Conservation (phyloP, 1,140 invertebrate genomes). For the Argopecten irradians region DNA sequence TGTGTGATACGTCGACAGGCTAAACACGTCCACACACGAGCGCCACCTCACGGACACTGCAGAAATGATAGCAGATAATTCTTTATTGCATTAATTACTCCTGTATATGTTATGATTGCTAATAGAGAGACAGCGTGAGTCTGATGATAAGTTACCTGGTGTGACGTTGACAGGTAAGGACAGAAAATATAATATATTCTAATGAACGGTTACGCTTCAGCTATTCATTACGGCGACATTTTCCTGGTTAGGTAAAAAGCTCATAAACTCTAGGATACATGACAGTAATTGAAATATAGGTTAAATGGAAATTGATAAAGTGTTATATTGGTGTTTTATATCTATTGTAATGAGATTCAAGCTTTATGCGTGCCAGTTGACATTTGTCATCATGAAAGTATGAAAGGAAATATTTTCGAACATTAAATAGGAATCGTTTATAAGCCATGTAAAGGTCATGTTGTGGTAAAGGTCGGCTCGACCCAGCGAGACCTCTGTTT, state of each 20-base stretch:
- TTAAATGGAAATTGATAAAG: neutral
- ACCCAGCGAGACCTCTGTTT: neutral
- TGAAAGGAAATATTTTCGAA: neutral
- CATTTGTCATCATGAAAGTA: neutral
- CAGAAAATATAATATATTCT: conserved; percentile 18
- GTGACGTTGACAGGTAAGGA: conserved; percentile 6
- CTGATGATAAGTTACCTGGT: neutral
- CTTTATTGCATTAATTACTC: conserved; percentile 10
- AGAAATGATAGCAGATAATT: conserved; percentile 9
- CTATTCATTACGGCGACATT: neutral
- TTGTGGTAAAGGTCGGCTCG: neutral
- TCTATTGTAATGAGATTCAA: neutral
- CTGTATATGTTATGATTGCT: neutral
- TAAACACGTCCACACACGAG: neutral
- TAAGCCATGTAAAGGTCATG: neutral
- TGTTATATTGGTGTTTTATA: neutral
- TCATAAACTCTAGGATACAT: neutral
- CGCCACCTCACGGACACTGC: conserved; percentile 12
- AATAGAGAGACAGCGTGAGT: neutral
- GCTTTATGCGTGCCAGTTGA: neutral
- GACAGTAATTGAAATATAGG: conserved; percentile 17
- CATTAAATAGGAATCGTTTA: neutral
- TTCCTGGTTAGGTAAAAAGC: neutral
- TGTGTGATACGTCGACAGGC: neutral
- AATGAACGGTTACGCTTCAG: conserved; percentile 15